Conservation (phyloP, 53 echinoderm and acorn worm genomes). For the Echinometra lucunter region DNA sequence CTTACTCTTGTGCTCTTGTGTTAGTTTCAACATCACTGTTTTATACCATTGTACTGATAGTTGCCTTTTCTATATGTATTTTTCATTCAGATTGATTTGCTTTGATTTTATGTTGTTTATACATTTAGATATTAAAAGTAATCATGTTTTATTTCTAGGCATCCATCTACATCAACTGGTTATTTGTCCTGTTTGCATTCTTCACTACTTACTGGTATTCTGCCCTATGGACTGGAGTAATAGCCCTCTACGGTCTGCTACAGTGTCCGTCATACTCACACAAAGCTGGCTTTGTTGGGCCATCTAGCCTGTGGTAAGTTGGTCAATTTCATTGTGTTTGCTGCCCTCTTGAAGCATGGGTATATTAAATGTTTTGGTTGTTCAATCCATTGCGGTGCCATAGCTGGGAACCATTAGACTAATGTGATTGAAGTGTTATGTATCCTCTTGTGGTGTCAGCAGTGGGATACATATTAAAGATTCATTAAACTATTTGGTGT, state of each 20-base stretch:
- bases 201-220: conserved; percentile 90
- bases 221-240: conserved; percentile 76
- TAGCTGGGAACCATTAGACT: too few species aligned
- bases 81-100: neutral
- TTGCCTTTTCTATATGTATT: neutral
- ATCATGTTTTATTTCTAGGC: conserved; percentile 70
- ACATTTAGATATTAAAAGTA: neutral
- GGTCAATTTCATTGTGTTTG: neutral
- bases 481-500: too few species aligned
- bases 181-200: conserved; percentile 87
- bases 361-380: too few species aligned
- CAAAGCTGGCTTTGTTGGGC: conserved; percentile 91
- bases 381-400: too few species aligned
- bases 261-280: conserved; percentile 92
- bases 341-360: neutral
- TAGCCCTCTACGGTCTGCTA: conserved; percentile 79
- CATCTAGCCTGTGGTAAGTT: conserved; percentile 92
- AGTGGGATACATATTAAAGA: too few species aligned
- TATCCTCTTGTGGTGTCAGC: too few species aligned
- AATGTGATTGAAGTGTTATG: too few species aligned
- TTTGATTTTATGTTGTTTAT: neutral
- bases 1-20: neutral
- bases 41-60: neutral
- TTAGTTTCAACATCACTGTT: neutral
- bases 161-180: conserved; percentile 80